Evolutionary conservation across 92 coral and sea anemone species (phyloP), one percentile per base, ranked within the genome.

Genomic region (Isaurus tuberculatus): DNA sequence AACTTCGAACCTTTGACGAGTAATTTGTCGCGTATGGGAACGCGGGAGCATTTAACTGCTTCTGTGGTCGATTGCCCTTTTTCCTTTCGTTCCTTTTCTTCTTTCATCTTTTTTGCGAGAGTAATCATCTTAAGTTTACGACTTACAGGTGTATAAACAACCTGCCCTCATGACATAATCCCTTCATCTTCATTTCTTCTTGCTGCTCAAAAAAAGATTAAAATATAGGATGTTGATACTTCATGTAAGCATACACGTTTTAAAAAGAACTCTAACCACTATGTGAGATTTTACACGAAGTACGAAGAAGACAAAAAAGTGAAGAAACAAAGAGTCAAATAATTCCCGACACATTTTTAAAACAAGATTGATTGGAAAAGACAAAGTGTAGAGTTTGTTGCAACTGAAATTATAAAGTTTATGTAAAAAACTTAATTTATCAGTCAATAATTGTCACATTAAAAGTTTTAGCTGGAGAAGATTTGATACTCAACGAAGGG

Each of bases 91-190:
- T 97, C 94, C 88, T 87, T 90, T 69, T 94, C 98, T 77, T 97
- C 98, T 69, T 93, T 94, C 63, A 97, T 94, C 92, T 97, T 97
- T 70, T 94, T 97, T 25, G 99, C 89, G 72, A 97, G 91, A 70
- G 99, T 97, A 23, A 97, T 97, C 99, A 97, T 97, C 68, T 78
- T 86, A 19, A 42, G 10, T 51, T 49, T 51, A 11, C 14, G 34
- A 51, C 26, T 33, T 10, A 58, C 4, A 36, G 48, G 36, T 29
- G 3, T 23, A 14, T 22, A 58, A 58, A 61, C 68, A 26, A 2
- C 36, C 11, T 25, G 17, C 43, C 49, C 58, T 22, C 82, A 22
- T 75, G 36, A 72, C 30, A 0, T 49, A 29, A 19, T 15, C 17
- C 43, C 70, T 26, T 77, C 29, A 23, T 33, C 68, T 20, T 58